Base-by-base conservation (phyloP, 2,113 vertebrate species). In the Podarcis cretensis region DNA sequence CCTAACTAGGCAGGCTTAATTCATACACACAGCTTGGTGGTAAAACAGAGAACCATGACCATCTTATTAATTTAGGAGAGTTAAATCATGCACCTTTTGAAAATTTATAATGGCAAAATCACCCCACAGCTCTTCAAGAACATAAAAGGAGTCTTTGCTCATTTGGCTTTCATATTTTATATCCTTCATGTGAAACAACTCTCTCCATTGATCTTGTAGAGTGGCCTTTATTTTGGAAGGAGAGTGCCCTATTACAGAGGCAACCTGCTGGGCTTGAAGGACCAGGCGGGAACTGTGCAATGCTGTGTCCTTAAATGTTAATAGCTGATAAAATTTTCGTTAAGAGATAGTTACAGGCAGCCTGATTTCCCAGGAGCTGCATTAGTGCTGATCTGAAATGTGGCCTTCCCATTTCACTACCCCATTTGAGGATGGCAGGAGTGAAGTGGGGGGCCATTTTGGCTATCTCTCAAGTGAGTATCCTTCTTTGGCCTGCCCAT, bases 161-260 rank as follows among this genome's bases (percentile, higher is more conserved):
- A 85, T 91, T 87, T 54, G 74, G 32, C 9, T 73, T 90, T 93
- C 91, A 88, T 94, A 73, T 94, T 95, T 94, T 85, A 81, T 37
- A 75, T 78, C 82, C 87, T 89, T 87, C 90, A 81, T 65, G 68
- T 78, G 87, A 93, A 79, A 92, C 81, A 92, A 66, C 73, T 92
- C 83, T 79, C n/a, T 92, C 82, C 84, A 88, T 84, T 93, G 91
- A 94, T 94, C 92, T 93, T 84, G 82, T 88, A 18, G 77, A 90
- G 84, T 23, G 88, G 80, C 93, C 86, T 88, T 91, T 90, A 92
- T 94, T 94, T 92, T 85, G 66, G 85, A 89, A 89, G 59, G 65
- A 57, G 92, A 87, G 77, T 80, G 65, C 21, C 86, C 32, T 69
- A 66, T 59, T 87, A 83, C 0, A 91, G 92, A 85, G 84, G 59